Percentiles rank a stretch among this genome's conserved stretches.
Conservation (phyloP, 2,797 vertebrate genomes). For the Calcarius lapponicus region DNA sequence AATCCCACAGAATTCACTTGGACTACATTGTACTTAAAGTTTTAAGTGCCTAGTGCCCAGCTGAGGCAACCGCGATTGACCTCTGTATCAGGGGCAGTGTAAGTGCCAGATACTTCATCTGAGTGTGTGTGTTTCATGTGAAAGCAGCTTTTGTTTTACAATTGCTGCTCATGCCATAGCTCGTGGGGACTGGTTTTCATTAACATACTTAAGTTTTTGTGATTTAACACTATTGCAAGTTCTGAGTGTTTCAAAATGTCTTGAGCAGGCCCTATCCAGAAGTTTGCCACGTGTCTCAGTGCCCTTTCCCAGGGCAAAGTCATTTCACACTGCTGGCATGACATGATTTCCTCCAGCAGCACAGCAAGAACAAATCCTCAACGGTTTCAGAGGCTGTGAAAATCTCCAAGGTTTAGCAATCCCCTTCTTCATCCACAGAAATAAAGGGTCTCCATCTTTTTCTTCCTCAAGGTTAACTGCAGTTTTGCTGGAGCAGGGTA, state of each 20-base stretch:
- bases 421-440: background rate
- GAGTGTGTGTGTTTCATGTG: background rate
- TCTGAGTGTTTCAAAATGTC: slow-evolving; percentile 1
- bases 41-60: background rate
- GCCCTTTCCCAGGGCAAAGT: slow-evolving; percentile 30
- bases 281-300: background rate
- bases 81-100: background rate
- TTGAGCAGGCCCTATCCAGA: background rate
- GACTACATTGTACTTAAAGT: background rate
- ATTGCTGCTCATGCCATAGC: background rate
- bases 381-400: background rate
- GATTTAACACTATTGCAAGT: slow-evolving; percentile 54
- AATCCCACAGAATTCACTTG: background rate
- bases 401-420: background rate
- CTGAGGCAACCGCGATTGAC: background rate
- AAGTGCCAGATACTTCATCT: background rate
- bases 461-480: background rate
- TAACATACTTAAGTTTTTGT: slow-evolving; percentile 40
- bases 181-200: slow-evolving; percentile 53
- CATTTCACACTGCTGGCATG: background rate
- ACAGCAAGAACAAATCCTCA: background rate
- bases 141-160: slow-evolving; percentile 65
- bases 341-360: background rate
- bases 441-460: background rate
- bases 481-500: background rate